These are phyloP conservation scores for Engystomops pustulosus DNA, from an alignment of 2,113 vertebrate species.

Conservation along the genomic window DNA sequence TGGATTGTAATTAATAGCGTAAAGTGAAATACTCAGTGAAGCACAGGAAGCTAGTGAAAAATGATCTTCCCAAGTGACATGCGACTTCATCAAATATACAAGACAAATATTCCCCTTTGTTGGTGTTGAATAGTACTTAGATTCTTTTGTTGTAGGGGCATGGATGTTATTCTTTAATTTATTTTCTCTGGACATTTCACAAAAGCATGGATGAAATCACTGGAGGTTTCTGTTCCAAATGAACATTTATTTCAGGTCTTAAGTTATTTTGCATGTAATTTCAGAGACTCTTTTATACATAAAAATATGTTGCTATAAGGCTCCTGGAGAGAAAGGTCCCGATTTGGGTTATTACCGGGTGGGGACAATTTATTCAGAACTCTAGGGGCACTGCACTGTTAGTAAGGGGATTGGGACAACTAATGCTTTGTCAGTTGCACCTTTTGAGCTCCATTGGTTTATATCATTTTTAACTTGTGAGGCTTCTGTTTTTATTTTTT, in stretches of 20 bases:
- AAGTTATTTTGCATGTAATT: background rate
- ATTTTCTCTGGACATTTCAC: background rate
- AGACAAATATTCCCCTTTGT: slow-evolving; percentile 27
- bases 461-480: no score
- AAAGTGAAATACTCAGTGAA: slow-evolving; percentile 56
- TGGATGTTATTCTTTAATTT: background rate
- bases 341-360: no score
- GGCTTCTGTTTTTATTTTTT: no score
- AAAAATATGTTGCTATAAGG: no score
- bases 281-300: no score
- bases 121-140: background rate
- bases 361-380: no score
- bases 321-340: no score
- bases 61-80: slow-evolving; percentile 18
- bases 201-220: background rate
- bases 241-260: background rate
- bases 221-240: background rate
- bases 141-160: background rate
- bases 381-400: no score
- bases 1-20: slow-evolving; percentile 56
- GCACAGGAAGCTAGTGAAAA: slow-evolving; percentile 56
- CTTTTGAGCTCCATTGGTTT: no score
- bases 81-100: slow-evolving; percentile 38
- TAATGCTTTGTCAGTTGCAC: no score
- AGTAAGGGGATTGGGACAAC: no score